A percentile compares a stretch with the other conserved stretches of the same genome.
Conservation (phyloP, 2,113 vertebrate species). For the Chascanopsetta lugubris region DNA sequence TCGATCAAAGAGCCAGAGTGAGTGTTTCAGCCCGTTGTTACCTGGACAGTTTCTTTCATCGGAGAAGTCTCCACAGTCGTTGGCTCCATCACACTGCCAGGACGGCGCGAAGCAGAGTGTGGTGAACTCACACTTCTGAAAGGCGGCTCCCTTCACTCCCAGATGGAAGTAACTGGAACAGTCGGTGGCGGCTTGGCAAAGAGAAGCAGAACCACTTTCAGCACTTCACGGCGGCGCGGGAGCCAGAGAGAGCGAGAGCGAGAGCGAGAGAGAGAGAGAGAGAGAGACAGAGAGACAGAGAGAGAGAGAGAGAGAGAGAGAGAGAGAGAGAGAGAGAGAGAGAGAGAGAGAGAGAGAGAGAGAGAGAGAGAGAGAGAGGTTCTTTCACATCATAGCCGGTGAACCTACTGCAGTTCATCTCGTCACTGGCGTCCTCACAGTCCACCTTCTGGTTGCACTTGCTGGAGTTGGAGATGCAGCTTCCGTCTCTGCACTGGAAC, state of each 20-base stretch:
- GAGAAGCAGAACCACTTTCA: constrained; percentile 20
- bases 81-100: constrained; percentile 93
- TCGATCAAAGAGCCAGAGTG: constrained; percentile 5
- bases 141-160: constrained; percentile 90
- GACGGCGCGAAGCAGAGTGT: constrained; percentile 90
- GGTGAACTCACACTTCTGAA: constrained; percentile 93
- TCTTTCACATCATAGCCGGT: background rate
- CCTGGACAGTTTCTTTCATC: constrained; percentile 95
- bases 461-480: constrained; percentile 91
- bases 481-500: constrained; percentile 91
- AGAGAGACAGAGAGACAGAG: background rate
- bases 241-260: no score
- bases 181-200: constrained; percentile 86
- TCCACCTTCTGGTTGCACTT: constrained; percentile 95
- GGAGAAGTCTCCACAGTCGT: constrained; percentile 95
- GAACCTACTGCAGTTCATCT: constrained; percentile 96
- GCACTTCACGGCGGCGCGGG: no score
- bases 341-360: background rate
- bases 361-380: background rate
- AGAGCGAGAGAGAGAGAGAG: background rate
- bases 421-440: constrained; percentile 92
- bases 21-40: constrained; percentile 4
- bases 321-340: background rate
- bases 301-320: background rate
- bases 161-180: constrained; percentile 96